Percentiles rank a stretch among this genome's conserved stretches.
Conservation (phyloP, 2,113 vertebrate genomes). For the Archilochus colubris region DNA sequence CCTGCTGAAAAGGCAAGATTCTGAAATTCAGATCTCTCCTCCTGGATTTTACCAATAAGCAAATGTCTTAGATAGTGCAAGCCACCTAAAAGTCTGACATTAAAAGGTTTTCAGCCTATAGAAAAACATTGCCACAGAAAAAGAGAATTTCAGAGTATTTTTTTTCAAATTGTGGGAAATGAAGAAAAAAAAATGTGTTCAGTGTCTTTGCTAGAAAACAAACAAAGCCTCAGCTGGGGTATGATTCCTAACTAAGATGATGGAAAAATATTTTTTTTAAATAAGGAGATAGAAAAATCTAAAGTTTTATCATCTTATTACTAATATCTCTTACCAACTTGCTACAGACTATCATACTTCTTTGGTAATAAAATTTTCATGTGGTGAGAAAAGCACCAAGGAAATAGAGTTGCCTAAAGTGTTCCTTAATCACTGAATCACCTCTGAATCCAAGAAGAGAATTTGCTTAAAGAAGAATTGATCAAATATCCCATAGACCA, state of each 20-base stretch:
- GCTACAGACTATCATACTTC: neutral
- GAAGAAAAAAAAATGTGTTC: neutral
- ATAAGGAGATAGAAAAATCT: too few species aligned
- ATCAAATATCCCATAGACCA: neutral
- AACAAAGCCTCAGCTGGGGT: neutral
- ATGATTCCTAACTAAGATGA: neutral
- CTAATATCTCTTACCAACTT: neutral
- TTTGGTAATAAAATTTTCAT: neutral
- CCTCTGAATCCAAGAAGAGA: neutral
- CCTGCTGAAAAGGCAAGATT: neutral
- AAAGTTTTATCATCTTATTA: too few species aligned
- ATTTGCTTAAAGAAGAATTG: neutral
- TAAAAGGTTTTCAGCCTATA: neutral
- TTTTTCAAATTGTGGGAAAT: fast-evolving
- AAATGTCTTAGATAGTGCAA: neutral
- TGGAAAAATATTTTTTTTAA: neutral
- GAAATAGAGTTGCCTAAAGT: neutral
- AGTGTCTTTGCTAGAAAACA: neutral
- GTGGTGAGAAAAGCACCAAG: neutral
- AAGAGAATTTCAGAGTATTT: fast-evolving
- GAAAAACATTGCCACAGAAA: neutral
- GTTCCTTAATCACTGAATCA: neutral
- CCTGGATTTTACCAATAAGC: neutral
- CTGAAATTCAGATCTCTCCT: neutral
- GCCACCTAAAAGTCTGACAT: neutral